Evolutionary conservation across 2,797 vertebrate species (phyloP), one percentile per base, ranked within the genome.

Genomic region (Pyrocephalus nanus): DNA sequence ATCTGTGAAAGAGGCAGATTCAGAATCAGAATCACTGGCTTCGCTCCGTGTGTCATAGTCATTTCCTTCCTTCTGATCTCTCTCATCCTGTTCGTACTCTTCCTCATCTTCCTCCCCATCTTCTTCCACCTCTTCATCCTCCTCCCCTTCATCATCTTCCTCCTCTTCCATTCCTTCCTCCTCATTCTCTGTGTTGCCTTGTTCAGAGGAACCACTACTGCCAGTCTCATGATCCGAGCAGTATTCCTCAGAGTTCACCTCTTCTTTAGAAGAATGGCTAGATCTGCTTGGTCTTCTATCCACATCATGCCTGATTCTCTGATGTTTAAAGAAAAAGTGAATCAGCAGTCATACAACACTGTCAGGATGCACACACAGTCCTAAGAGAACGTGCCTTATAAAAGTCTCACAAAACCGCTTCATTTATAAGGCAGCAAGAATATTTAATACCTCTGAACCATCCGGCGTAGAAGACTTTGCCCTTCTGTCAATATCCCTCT

Each of bases 1-100:
- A 20, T 99, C 99, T 25, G 99, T 99, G 97, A 99, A 99, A 69
- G 99, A 99, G 72, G 99, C 98, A 0, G 99, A 99, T 76, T 99
- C 99, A 3, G 99, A 99, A 55, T 98, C 99, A 2, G 99, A 99
- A 96, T 99, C 99, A 0, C 99, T 99, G 51, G 99, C 99, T 96
- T 99, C 99, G 32, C 99, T 99, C 80, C 99, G 98, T 3, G 99
- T 99, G 90, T 99, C 99, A 23, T 99, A 99, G 96, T 99, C 99
- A 32, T 99, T 98, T 45, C 98, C 98, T n/a, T 98, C 98, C 80
- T 99, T 98, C 38, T 98, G 98, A 95, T 99, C 99, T 30, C 98
- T 98, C 66, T 99, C 99, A 85, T 99, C 99, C 78, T 98, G 98
- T 57, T 99, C 99, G 40, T 99, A 99, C 6, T 99, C 99, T 38